Conservation (phyloP, 2,888 invertebrate genomes). For the Biston stratarius region DNA sequence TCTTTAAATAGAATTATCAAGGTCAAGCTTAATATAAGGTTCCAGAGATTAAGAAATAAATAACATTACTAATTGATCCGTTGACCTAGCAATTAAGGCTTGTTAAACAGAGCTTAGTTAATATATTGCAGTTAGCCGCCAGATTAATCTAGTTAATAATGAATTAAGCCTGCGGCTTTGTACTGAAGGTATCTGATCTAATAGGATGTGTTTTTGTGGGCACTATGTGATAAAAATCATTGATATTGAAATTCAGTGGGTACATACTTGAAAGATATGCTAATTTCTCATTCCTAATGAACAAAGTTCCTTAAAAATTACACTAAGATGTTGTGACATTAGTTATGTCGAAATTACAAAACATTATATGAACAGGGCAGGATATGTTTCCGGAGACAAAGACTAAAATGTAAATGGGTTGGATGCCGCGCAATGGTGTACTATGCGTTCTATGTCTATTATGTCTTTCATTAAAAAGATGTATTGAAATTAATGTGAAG, state of each 20-base stretch:
- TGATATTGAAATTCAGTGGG: not conserved
- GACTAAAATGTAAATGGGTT: too few species aligned
- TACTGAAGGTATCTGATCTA: constrained; percentile 23
- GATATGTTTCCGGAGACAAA: too few species aligned
- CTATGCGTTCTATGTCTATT: too few species aligned
- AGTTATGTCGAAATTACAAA: too few species aligned
- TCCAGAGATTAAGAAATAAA: constrained; percentile 39
- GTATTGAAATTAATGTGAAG: too few species aligned
- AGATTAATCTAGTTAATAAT: constrained; percentile 37
- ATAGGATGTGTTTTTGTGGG: not conserved
- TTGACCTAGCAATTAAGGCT: constrained; percentile 46
- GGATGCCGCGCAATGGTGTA: too few species aligned
- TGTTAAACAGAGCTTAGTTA: constrained; percentile 41
- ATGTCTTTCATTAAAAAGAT: too few species aligned
- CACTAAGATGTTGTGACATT: too few species aligned
- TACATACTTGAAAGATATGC: too few species aligned
- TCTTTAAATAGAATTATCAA: not conserved
- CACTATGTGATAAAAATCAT: not conserved
- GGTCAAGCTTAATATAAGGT: constrained; percentile 15
- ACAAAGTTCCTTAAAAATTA: too few species aligned
- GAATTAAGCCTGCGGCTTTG: constrained; percentile 28
- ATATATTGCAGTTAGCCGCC: constrained; percentile 34
- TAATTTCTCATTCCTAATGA: too few species aligned
- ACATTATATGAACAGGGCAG: too few species aligned
- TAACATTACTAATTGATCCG: constrained; percentile 43